These are phyloP conservation scores for Poecilia velifera DNA, from an alignment of 2,797 vertebrate species.

Conservation along the genomic window DNA sequence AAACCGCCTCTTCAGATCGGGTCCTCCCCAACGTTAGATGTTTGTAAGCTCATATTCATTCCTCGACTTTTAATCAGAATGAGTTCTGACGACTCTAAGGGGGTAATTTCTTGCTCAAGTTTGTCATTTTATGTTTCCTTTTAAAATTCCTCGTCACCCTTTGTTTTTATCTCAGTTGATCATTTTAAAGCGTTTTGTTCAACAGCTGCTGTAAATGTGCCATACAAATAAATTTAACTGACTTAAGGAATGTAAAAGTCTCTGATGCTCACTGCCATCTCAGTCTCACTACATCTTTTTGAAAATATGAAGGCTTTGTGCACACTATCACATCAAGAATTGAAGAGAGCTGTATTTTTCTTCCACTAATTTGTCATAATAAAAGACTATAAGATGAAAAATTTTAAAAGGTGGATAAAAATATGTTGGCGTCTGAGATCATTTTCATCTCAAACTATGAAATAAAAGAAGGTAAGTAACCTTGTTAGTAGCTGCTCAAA, in stretches of 20 bases:
- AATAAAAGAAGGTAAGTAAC: background rate
- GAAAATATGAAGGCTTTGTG: background rate
- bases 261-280: background rate
- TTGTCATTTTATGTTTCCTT: background rate
- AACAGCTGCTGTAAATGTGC: background rate
- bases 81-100: background rate
- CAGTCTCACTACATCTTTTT: background rate
- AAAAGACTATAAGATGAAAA: background rate
- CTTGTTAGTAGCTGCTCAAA: background rate
- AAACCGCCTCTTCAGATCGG: no score
- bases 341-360: background rate
- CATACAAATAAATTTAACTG: background rate
- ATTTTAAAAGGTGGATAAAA: background rate
- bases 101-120: background rate
- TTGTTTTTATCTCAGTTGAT: background rate
- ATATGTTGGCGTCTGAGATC: background rate
- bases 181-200: background rate
- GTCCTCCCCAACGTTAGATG: background rate
- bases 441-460: background rate
- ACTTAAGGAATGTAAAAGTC: background rate
- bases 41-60: background rate
- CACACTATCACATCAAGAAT: background rate
- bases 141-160: background rate
- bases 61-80: background rate
- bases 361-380: background rate